Evolutionary conservation across 2,113 vertebrate species (phyloP).

Genomic region (Dunckerocampus dactyliophorus): DNA sequence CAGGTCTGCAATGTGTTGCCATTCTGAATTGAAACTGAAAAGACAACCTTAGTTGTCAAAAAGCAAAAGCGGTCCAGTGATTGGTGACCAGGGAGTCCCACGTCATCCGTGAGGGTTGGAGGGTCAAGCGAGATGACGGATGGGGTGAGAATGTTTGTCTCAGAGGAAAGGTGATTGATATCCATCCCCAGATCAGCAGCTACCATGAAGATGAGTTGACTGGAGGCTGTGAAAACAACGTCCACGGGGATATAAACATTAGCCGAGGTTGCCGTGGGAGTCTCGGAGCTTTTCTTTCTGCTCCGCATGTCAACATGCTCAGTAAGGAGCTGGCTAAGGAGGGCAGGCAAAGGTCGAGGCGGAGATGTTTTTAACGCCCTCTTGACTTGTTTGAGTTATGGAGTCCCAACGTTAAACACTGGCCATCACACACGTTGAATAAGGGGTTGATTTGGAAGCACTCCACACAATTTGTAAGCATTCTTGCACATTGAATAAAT

Average conservation of each 20-base stretch:
- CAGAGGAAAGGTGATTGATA: neutral
- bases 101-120: neutral
- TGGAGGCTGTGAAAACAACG: neutral
- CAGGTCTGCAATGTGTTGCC: too few relatives aligned
- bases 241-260: neutral
- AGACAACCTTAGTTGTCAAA: neutral
- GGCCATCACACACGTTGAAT: neutral
- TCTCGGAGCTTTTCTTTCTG: neutral
- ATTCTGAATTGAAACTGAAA: too few relatives aligned
- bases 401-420: neutral
- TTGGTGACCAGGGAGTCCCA: too few relatives aligned
- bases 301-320: neutral
- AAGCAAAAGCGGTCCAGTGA: too few relatives aligned
- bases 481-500: neutral
- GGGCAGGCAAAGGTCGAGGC: neutral
- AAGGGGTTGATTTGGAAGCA: neutral
- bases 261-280: neutral
- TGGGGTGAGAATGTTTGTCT: constrained; percentile 1
- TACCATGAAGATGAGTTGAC: neutral
- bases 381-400: too few relatives aligned
- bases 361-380: neutral
- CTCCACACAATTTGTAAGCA: neutral
- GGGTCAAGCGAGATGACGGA: constrained; percentile 1
- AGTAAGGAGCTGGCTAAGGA: neutral
- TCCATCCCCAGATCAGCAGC: neutral